Base-by-base conservation (phyloP, 2,888 invertebrate species). In the Geotrupes spiniger region DNA sequence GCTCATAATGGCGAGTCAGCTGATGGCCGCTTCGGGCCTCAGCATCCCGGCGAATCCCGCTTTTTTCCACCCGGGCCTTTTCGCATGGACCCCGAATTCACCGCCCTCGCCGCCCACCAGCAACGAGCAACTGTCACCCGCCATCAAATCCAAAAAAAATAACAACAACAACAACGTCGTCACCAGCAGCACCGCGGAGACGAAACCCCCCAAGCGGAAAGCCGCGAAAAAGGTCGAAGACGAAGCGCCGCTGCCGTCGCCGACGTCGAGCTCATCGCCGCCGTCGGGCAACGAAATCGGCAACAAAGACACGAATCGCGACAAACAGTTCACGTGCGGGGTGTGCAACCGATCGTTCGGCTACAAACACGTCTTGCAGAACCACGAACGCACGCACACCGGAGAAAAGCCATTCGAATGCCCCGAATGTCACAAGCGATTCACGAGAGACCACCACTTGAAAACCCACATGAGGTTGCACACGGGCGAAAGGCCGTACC, bases 341-440 rank as follows among this genome's bases (percentile, higher is more conserved):
- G 82, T 90, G 37, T 94, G 94, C 76, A 85, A 87, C 51, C 83
- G 92, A 57, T 89, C 89, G 8, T 94, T 94, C 66, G 93, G 93
- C 38, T 94, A 94, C 77, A 94, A 94, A 67, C 94, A 94, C 73
- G 94, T 94, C 12, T 77, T 94, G 40, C 93, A 94, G 73, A 94
- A 94, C 69, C 94, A 94, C 73, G 93, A 93, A 66, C 83, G 94
- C 60, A 95, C 94, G 0, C 94, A 94, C 71, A 94, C 94, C 0
- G 94, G 94, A 0, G 94, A 94, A 69, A 94, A 94, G 65, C 94
- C 94, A 0, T 94, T 93, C 75, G 89, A 92, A 69, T 94, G 94
- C 65, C 86, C 85, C 21, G 89, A 92, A 71, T 94, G 94, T 68
- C 88, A 92, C 69, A 94, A 94, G 72, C 56, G 92, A 56, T 94